These are phyloP conservation scores for Drosophila pallidifrons DNA, from an alignment of 1,140 invertebrate genomes.

Conservation along the genomic window DNA sequence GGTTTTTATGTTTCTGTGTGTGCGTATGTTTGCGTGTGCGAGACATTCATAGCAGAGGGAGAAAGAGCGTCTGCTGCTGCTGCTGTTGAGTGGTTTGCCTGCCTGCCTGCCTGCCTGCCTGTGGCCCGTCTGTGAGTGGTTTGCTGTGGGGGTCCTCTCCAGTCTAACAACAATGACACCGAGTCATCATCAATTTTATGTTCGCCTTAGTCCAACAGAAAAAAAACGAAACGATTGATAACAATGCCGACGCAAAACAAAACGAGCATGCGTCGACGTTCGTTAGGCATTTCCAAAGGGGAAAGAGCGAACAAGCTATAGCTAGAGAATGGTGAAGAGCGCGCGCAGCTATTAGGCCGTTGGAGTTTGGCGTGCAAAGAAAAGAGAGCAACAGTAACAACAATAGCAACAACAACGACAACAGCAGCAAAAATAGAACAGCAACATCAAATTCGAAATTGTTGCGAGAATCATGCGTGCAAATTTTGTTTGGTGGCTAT, in stretches of 20 bases:
- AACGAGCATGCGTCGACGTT: constrained; percentile 40
- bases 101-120: background rate
- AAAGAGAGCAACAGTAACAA: constrained; percentile 1
- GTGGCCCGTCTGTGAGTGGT: background rate
- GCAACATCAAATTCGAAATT: constrained; percentile 39
- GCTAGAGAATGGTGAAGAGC: constrained; percentile 18
- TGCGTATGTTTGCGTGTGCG: constrained; percentile 4
- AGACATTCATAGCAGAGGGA: background rate
- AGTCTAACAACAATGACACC: constrained; percentile 29
- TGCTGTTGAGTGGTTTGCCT: constrained; percentile 14
- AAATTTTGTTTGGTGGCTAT: constrained; percentile 41
- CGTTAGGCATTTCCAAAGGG: background rate
- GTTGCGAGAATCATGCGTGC: constrained; percentile 61
- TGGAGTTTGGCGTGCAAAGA: constrained; percentile 16
- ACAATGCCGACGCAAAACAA: constrained; percentile 59
- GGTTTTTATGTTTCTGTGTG: constrained; percentile 34
- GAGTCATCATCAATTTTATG: constrained; percentile 48
- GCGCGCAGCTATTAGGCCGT: constrained; percentile 38
- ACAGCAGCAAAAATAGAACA: constrained; percentile 5
- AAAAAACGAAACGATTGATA: constrained; percentile 49
- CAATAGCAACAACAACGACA: constrained; percentile 9
- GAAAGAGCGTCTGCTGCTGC: constrained; percentile 6
- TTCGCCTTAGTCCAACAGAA: constrained; percentile 17
- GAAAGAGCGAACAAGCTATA: constrained; percentile 28
- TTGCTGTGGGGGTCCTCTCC: constrained; percentile 6